These are phyloP conservation scores for Mimachlamys varia DNA, from an alignment of 2,888 invertebrate genomes.

Conservation along the genomic window DNA sequence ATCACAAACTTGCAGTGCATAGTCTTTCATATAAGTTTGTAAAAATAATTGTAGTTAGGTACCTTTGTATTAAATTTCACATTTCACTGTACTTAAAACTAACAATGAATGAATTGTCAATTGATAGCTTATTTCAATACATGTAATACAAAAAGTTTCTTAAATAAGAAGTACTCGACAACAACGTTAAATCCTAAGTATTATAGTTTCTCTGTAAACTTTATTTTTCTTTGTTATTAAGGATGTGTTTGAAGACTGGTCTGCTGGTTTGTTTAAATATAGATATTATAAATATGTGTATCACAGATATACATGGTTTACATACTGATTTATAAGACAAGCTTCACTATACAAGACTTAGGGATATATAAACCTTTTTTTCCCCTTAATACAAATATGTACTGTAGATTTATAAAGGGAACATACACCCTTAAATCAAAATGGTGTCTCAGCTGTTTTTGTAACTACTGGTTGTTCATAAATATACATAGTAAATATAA, in stretches of 20 bases:
- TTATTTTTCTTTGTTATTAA: neutral
- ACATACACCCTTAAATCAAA: neutral
- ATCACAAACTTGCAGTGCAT: neutral
- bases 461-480: neutral
- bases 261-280: slow-evolving; percentile 3
- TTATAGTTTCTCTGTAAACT: too few relatives aligned
- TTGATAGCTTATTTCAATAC: neutral
- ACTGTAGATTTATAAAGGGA: neutral
- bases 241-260: neutral
- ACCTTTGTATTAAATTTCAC: neutral
- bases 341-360: neutral
- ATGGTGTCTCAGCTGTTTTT: neutral
- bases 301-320: slow-evolving; percentile 29
- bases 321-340: neutral
- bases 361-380: neutral
- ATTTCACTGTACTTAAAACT: neutral
- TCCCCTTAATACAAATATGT: neutral
- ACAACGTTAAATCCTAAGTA: too few relatives aligned
- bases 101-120: neutral
- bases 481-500: too few relatives aligned
- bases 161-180: neutral
- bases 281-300: slow-evolving; percentile 17
- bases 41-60: neutral
- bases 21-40: neutral
- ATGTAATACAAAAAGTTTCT: neutral